Evolutionary conservation across 2,113 vertebrate species (phyloP).

Genomic region (Eupsittula cactorum): DNA sequence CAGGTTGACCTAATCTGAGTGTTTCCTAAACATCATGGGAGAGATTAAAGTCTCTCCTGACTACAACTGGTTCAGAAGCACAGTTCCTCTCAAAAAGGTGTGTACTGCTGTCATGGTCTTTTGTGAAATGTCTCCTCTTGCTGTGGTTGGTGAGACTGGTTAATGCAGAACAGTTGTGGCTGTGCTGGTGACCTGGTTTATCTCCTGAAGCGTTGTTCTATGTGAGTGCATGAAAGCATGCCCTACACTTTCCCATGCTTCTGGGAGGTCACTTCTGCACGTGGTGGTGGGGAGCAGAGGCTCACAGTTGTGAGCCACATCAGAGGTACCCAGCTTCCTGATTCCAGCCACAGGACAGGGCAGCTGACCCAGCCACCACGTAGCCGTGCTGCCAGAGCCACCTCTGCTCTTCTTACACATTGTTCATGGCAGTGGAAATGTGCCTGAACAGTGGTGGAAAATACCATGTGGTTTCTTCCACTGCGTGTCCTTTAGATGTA

Average conservation of each 20-base stretch:
- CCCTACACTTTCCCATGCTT: not conserved
- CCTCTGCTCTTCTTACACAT: fast-evolving
- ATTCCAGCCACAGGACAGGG: not conserved
- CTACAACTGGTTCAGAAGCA: slow-evolving; percentile 99
- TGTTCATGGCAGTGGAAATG: not conserved
- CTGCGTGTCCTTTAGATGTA: not conserved
- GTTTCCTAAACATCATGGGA: slow-evolving; percentile 84
- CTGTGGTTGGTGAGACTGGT: not conserved
- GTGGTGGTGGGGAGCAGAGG: not conserved
- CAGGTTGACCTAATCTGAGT: slow-evolving; percentile 61
- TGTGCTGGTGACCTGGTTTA: not conserved
- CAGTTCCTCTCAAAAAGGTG: slow-evolving; percentile 95
- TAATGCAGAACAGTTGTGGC: not conserved
- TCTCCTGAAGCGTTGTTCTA: not conserved
- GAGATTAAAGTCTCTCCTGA: slow-evolving; percentile 98
- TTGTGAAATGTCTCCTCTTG: not conserved
- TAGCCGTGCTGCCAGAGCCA: not conserved
- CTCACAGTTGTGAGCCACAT: fast-evolving
- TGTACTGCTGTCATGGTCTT: slow-evolving; percentile 34
- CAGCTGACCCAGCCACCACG: not conserved
- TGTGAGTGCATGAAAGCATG: not conserved
- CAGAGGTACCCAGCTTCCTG: not conserved
- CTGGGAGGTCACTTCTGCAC: not conserved
- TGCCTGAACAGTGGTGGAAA: not conserved
- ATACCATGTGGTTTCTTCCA: not conserved